phyloP scores from a whole-genome alignment of 2,113 vertebrate genomes.

The Rhinoderma darwinii region DNA sequence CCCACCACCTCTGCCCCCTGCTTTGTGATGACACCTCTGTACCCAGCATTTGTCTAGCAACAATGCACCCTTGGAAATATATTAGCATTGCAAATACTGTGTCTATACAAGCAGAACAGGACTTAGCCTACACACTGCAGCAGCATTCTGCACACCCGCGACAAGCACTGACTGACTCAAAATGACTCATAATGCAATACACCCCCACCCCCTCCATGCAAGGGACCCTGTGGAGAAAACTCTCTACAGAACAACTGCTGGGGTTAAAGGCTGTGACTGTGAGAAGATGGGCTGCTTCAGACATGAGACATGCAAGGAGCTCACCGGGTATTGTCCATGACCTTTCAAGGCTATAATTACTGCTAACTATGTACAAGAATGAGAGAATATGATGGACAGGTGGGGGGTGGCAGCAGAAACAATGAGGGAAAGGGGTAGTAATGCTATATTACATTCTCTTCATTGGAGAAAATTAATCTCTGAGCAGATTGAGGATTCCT shows the following conservation, averaged over 20 bases:
- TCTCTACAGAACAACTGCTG: neutral
- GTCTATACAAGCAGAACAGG: conserved; percentile 38
- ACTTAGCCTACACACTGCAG: conserved; percentile 50
- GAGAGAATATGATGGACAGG: conserved; percentile 35
- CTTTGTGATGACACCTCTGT: neutral
- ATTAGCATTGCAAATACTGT: conserved; percentile 52
- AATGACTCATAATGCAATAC: conserved; percentile 49
- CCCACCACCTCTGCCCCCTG: neutral
- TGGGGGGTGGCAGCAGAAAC: neutral
- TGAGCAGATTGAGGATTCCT: neutral
- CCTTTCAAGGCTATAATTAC: conserved; percentile 53
- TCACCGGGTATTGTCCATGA: conserved; percentile 38
- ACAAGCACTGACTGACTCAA: conserved; percentile 38
- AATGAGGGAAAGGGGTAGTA: neutral
- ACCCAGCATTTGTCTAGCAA: conserved; percentile 22
- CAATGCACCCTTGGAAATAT: conserved; percentile 21
- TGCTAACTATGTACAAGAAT: conserved; percentile 40
- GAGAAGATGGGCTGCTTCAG: conserved; percentile 17
- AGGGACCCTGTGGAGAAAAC: conserved; percentile 22
- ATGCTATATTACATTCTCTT: neutral
- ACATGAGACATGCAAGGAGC: conserved; percentile 12
- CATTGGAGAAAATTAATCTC: neutral
- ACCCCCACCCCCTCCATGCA: neutral
- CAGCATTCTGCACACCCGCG: conserved; percentile 6
- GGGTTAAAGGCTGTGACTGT: conserved; percentile 14